Base-by-base conservation (phyloP, 1,140 invertebrate species). In the Macrocentrus cingulum region DNA sequence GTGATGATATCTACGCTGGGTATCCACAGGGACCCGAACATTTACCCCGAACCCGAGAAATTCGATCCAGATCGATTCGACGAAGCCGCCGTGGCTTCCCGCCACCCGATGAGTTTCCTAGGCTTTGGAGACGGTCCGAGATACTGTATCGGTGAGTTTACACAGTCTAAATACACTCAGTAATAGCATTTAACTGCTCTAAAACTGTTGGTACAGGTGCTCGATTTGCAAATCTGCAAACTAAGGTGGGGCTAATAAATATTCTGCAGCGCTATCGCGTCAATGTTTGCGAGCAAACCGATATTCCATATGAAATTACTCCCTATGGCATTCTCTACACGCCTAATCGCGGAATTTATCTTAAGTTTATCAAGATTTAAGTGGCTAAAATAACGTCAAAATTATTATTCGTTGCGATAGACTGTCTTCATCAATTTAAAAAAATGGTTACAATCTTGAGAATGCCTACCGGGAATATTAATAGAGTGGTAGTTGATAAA, bases 111-210 rank as follows among this genome's bases (percentile, higher is more conserved):
- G 59, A 58, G 70, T 2, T 84, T 75, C 64, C 53, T 80, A 13
- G 86, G 87, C 1, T 91, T 91, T 65, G 88, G 87, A 34, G 84
- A 86, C 45, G 88, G 87, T 13, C 84, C 84, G 0, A 76, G 87
- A 49, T 84, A 84, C 66, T 85, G 84, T 64, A 83, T 86, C 52
- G 84, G 82, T 77, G 74, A 65, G n/a, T n/a, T n/a, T n/a, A n/a
- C n/a, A n/a, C n/a, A n/a, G n/a, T n/a, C n/a, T n/a, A n/a, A n/a
- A n/a, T n/a, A n/a, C n/a, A n/a, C n/a, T n/a, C n/a, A n/a, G n/a
- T n/a, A n/a, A n/a, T n/a, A n/a, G n/a, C n/a, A n/a, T n/a, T n/a
- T n/a, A n/a, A n/a, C n/a, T n/a, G n/a, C n/a, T n/a, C n/a, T n/a
- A n/a, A n/a, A n/a, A n/a, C n/a, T n/a, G n/a, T n/a, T n/a, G n/a